Evolutionary conservation across 2,888 invertebrate genomes (phyloP).

Genomic region (Trissoscelio sp.): DNA sequence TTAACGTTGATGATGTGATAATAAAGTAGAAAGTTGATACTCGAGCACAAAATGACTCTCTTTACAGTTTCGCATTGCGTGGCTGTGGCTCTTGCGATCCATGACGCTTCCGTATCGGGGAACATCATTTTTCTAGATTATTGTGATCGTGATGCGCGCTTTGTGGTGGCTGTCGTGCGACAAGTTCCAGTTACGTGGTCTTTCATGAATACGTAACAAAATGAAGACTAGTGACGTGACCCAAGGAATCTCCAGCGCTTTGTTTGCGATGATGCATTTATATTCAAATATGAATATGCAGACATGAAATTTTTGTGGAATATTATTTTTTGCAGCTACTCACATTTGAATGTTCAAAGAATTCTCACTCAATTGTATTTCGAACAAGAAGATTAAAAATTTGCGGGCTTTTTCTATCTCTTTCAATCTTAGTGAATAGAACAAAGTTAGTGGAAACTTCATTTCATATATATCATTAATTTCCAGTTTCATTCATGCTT

Average conservation of each 20-base stretch:
- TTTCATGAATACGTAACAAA: conserved; percentile 46
- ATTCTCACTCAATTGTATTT: too few relatives aligned
- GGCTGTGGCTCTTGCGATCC: conserved; percentile 20
- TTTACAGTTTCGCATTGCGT: conserved; percentile 23
- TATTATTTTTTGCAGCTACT: too few relatives aligned
- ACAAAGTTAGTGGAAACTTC: not conserved
- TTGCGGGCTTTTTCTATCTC: too few relatives aligned
- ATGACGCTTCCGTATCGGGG: conserved; percentile 47
- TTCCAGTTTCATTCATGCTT: not conserved
- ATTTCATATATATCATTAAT: conserved; percentile 1
- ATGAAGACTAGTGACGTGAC: conserved; percentile 34
- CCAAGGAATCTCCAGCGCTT: conserved; percentile 12
- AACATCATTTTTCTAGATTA: conserved; percentile 39
- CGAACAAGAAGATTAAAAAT: too few relatives aligned
- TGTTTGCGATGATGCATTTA: not conserved
- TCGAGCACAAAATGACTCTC: conserved; percentile 3
- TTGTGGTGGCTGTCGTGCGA: conserved; percentile 39
- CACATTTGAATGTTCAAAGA: too few relatives aligned
- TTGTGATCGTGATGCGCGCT: conserved; percentile 21
- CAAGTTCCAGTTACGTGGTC: conserved; percentile 34
- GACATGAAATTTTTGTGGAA: too few relatives aligned
- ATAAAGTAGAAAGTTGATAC: conserved; percentile 56
- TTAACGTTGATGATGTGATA: conserved; percentile 54
- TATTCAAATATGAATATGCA: too few relatives aligned
- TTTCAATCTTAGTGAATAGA: too few relatives aligned